Evolutionary conservation across 2,113 vertebrate species (phyloP), one percentile per base, ranked within the genome.

Genomic region (Oceanites oceanicus): DNA sequence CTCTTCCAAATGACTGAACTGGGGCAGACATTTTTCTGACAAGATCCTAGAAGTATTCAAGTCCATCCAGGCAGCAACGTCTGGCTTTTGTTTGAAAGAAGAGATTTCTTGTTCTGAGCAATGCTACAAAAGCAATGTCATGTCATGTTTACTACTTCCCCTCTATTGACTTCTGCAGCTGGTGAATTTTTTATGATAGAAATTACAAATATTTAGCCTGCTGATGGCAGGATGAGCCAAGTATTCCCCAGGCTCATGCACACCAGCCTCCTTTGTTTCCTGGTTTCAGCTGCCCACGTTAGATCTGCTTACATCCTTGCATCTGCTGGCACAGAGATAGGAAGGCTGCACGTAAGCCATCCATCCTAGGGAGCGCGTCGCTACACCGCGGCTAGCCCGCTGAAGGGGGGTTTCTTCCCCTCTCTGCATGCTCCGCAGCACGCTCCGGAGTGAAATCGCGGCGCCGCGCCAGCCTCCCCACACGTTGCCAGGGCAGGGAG

Each of bases 171-270:
- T 98, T 95, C 96, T 96, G 96, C 97, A 96, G 94, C 95, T 97
- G 94, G 97, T 97, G 94, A 95, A 96, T 97, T 97, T 96, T 97
- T 97, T 93, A 88, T 97, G 96, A 98, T 59, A 95, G 93, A 98
- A 98, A 98, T 96, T 96, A 97, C 96, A 97, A 98, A 97, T 98
- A 97, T 97, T 98, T 97, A 97, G 95, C 95, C 96, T 98, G 97
- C 96, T 97, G 94, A 96, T 95, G 96, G 96, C 97, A 97, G 97
- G 97, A 98, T 94, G 93, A 93, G 95, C 93, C 97, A 96, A 97
- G 95, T 94, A 96, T 95, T 98, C 96, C 95, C 96, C 76, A 97
- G 96, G 95, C 96, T 96, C 94, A 14, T 29, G 81, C 94, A 97
- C 93, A 95, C 89, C 94, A 95, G 79, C 34, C 17, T 96, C 96